Evolutionary conservation across 2,888 invertebrate species (phyloP).

Genomic region (Xylocampa areola): DNA sequence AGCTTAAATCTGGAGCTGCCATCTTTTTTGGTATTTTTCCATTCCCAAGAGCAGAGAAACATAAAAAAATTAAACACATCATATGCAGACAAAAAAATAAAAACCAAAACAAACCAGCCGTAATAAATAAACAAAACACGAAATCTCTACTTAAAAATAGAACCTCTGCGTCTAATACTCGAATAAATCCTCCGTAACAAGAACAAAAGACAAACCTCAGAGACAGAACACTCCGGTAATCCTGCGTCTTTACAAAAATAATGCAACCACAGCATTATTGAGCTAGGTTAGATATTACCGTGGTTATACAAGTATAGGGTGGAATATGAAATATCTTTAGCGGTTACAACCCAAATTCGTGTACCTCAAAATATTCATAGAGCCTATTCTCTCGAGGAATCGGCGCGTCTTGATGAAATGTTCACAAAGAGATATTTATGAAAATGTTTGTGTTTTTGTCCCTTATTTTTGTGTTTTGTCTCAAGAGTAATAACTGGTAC

Average conservation of each 20-base stretch:
- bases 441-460: conserved; percentile 68
- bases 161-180: conserved; percentile 67
- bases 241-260: conserved; percentile 73
- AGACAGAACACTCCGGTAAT: conserved; percentile 69
- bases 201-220: conserved; percentile 75
- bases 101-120: conserved; percentile 5
- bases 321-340: conserved; percentile 65
- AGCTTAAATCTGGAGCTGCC: no score
- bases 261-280: conserved; percentile 70
- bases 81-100: conserved; percentile 2
- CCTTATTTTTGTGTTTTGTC: conserved; percentile 54
- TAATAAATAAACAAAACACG: conserved; percentile 36
- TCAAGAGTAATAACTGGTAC: conserved; percentile 39
- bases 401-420: conserved; percentile 74
- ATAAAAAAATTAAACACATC: no score
- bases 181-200: conserved; percentile 74
- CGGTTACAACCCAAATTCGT: conserved; percentile 73
- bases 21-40: no score
- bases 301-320: conserved; percentile 50
- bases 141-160: conserved; percentile 64
- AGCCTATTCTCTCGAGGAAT: conserved; percentile 75
- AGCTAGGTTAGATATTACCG: conserved; percentile 58
- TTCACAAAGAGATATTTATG: conserved; percentile 74
- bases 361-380: conserved; percentile 82
- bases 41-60: no score